phyloP scores from a whole-genome alignment of 2,797 vertebrate species.

The Aphelocoma californica region DNA sequence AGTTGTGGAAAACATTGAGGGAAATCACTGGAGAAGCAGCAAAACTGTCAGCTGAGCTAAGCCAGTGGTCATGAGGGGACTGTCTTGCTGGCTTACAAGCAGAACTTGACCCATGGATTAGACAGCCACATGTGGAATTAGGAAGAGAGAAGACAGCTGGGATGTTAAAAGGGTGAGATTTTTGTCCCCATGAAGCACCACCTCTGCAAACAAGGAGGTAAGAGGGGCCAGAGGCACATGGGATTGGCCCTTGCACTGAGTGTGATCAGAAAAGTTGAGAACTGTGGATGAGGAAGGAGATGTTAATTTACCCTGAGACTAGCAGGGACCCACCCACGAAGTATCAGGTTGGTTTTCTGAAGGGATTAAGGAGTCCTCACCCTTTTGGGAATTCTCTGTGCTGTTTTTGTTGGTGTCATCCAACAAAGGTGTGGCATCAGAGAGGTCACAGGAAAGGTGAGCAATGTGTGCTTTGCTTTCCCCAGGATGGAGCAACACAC shows the following conservation, averaged over 20 bases:
- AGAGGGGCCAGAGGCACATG: background rate
- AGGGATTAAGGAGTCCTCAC: constrained; percentile 73
- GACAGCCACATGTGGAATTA: background rate
- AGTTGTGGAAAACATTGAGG: background rate
- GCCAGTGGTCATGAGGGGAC: background rate
- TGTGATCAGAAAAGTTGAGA: background rate
- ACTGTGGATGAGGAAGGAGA: constrained; percentile 65
- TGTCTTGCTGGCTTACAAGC: background rate
- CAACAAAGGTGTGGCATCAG: constrained; percentile 72
- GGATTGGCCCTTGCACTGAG: background rate
- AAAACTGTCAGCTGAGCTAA: background rate
- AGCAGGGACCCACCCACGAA: constrained; percentile 69
- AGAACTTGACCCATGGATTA: background rate
- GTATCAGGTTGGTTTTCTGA: constrained; percentile 75
- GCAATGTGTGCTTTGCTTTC: constrained; percentile 40
- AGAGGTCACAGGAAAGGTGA: constrained; percentile 74
- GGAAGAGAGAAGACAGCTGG: background rate
- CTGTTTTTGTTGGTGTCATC: constrained; percentile 75
- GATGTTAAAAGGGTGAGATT: background rate
- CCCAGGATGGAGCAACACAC: constrained; percentile 51
- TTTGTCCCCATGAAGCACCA: background rate
- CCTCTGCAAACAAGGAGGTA: background rate
- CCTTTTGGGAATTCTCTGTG: constrained; percentile 78
- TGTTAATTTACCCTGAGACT: constrained; percentile 56
- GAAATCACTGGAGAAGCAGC: background rate